Evolutionary conservation across 2,113 vertebrate species (phyloP).

Genomic region (Rhinopithecus roxellana): DNA sequence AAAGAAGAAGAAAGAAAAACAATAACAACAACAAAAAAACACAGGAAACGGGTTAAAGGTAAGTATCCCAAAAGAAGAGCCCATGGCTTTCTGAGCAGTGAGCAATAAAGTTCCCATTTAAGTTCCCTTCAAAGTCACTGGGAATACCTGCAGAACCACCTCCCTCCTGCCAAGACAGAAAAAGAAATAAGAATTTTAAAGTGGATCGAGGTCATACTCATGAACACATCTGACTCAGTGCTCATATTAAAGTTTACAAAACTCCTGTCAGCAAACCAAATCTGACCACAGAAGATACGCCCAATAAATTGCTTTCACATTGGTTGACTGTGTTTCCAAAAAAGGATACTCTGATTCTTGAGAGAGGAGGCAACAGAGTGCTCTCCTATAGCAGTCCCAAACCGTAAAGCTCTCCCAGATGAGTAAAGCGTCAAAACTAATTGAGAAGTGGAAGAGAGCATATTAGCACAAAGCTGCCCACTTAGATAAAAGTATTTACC

Average conservation of each 20-base stretch:
- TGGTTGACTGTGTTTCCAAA: background rate
- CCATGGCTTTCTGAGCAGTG: background rate
- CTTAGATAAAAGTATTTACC: background rate
- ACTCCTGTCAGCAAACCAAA: constrained; percentile 15
- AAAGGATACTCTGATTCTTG: background rate
- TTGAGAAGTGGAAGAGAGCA: background rate
- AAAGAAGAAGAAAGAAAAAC: too few species aligned
- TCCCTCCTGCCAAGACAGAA: background rate
- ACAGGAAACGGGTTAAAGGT: background rate
- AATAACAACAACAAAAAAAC: too few species aligned
- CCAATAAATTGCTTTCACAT: background rate
- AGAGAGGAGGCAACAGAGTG: background rate
- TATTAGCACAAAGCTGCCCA: background rate
- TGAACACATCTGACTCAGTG: background rate
- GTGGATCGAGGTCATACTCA: background rate
- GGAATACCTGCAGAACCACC: background rate
- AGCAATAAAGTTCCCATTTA: background rate
- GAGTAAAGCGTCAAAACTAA: background rate
- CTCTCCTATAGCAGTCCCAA: background rate
- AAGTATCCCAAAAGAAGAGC: background rate
- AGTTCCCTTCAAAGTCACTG: background rate
- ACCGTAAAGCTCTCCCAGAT: background rate
- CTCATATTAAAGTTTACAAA: background rate
- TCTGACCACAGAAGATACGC: background rate
- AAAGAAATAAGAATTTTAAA: background rate